Conservation (phyloP, 30 jellyfish, hydroid and myxozoan genomes). For the Turritopsis rubra region DNA sequence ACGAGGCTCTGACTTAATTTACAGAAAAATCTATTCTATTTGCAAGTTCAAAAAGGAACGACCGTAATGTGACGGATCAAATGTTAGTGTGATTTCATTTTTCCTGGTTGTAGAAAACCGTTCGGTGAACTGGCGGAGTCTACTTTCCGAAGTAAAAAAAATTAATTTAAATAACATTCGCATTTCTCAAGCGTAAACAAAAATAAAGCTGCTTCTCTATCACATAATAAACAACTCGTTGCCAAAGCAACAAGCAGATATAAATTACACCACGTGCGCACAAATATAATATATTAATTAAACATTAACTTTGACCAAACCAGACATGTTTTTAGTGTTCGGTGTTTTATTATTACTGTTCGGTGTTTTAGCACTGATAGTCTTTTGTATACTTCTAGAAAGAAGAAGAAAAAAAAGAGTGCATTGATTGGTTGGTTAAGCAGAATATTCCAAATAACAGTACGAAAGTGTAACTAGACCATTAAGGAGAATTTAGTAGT, state of each 20-base stretch:
- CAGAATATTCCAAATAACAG: neutral
- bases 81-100: no score
- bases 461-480: no score
- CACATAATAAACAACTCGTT: neutral
- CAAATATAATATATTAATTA: neutral
- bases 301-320: slow-evolving; percentile 13
- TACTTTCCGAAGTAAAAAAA: neutral
- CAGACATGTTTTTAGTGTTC: slow-evolving; percentile 10
- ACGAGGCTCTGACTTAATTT: no score
- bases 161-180: neutral
- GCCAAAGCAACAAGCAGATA: neutral
- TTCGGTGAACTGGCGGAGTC: neutral
- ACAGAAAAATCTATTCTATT: no score
- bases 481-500: no score
- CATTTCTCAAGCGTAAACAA: neutral
- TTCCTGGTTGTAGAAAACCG: neutral
- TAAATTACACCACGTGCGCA: neutral
- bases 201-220: neutral
- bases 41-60: no score
- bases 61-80: no score
- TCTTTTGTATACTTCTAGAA: neutral
- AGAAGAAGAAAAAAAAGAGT: neutral
- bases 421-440: neutral
- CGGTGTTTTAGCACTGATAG: neutral
- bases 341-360: neutral